These are phyloP conservation scores for Falcaria lacertinaria DNA, from an alignment of 2,888 invertebrate genomes.

Conservation along the genomic window DNA sequence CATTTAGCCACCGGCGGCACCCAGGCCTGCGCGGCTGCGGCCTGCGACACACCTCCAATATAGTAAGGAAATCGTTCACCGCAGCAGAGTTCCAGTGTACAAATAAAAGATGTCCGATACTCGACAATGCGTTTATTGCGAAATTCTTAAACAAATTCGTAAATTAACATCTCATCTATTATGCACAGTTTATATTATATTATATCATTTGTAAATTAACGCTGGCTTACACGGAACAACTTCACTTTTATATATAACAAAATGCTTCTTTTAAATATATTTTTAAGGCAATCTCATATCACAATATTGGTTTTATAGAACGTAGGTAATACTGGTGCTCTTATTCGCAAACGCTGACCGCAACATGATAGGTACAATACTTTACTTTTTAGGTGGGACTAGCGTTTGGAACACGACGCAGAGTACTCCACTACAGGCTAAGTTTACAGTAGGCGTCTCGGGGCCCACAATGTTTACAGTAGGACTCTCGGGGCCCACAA, in stretches of 20 bases:
- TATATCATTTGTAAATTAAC: slow-evolving; percentile 22
- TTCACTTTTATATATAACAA: slow-evolving; percentile 9
- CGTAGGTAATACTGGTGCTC: slow-evolving; percentile 15
- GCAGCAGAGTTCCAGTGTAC: too few species aligned
- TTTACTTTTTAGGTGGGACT: too few species aligned
- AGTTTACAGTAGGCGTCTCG: too few species aligned
- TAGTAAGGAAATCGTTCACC: slow-evolving; percentile 5
- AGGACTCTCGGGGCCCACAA: too few species aligned
- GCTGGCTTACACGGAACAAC: slow-evolving; percentile 3
- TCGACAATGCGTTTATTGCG: slow-evolving; percentile 42
- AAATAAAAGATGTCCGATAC: slow-evolving; percentile 14
- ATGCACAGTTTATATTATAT: slow-evolving; percentile 40
- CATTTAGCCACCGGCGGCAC: background rate
- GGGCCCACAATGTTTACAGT: too few species aligned
- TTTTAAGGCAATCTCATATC: slow-evolving; percentile 67
- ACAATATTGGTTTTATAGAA: slow-evolving; percentile 45
- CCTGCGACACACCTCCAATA: background rate
- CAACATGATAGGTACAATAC: too few species aligned
- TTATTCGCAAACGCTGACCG: slow-evolving; percentile 8
- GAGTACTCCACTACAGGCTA: slow-evolving; percentile 18
- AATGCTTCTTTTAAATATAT: slow-evolving; percentile 18
- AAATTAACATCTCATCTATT: slow-evolving; percentile 49
- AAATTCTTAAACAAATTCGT: slow-evolving; percentile 47
- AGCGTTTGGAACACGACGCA: background rate
- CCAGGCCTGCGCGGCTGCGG: background rate